Conservation (phyloP, 2,113 vertebrate species). For the Sialia sialis region DNA sequence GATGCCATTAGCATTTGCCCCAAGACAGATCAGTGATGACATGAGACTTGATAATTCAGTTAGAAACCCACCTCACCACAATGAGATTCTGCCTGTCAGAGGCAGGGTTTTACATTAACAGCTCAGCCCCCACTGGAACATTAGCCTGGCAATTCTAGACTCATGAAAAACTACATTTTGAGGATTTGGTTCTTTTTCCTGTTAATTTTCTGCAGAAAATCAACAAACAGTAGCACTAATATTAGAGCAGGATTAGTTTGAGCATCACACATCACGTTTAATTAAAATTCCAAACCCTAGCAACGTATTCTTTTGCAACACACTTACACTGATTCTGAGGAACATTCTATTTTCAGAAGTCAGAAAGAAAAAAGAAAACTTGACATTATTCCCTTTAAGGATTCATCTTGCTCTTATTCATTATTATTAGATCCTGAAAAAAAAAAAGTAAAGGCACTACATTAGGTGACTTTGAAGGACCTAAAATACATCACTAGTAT, state of each 20-base stretch:
- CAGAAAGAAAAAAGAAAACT: not conserved
- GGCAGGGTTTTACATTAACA: not conserved
- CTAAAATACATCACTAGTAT: conserved; percentile 23
- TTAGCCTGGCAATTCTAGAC: not conserved
- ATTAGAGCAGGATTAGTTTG: not conserved
- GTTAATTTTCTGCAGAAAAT: not conserved
- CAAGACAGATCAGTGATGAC: not conserved
- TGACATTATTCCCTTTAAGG: not conserved
- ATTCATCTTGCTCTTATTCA: not conserved
- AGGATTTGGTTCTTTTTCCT: not conserved
- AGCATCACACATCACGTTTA: fast-evolving
- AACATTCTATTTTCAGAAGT: not conserved
- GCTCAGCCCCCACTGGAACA: not conserved
- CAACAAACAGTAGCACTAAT: not conserved
- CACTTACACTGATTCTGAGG: not conserved
- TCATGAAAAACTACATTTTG: not conserved
- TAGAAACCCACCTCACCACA: not conserved
- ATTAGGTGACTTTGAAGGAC: not conserved
- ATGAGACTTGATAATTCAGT: not conserved
- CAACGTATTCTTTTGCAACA: not conserved
- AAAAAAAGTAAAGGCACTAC: not conserved
- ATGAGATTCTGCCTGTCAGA: not conserved
- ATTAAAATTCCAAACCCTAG: not conserved
- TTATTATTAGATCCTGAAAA: not conserved
- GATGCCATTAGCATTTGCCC: not conserved